A percentile compares a stretch with the other conserved stretches of the same genome.
phyloP scores from a whole-genome alignment of 1,140 invertebrate species.

The Brachionus rubens region DNA sequence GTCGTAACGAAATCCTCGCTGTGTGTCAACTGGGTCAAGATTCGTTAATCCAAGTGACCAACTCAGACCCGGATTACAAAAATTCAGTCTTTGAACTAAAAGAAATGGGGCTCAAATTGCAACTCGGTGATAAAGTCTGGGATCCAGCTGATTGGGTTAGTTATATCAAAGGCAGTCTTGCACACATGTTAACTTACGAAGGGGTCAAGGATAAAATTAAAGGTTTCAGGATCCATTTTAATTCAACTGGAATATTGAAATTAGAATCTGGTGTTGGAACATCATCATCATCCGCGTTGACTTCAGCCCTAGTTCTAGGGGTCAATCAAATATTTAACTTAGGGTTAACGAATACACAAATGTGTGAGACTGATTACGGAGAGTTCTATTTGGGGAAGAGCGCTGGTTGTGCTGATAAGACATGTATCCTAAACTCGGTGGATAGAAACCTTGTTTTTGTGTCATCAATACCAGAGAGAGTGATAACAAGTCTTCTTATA shows the following conservation, averaged over 20 bases:
- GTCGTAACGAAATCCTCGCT: not conserved
- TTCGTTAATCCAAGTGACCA: not conserved
- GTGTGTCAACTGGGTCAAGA: not conserved
- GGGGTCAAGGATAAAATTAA: not conserved
- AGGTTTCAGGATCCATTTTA: not conserved
- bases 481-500: not conserved
- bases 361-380: not conserved
- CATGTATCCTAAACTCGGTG: not conserved
- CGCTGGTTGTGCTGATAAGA: conserved; percentile 4
- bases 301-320: not conserved
- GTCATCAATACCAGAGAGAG: not conserved
- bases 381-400: conserved; percentile 10
- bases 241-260: not conserved
- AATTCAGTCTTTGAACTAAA: not conserved
- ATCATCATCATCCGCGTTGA: not conserved
- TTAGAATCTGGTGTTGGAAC: not conserved
- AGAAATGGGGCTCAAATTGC: not conserved
- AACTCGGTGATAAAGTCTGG: not conserved
- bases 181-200: not conserved
- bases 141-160: not conserved
- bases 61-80: not conserved
- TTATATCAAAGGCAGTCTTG: not conserved
- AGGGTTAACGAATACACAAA: not conserved
- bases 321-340: not conserved
- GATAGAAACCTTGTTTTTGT: conserved; percentile 2